Evolutionary conservation across 2,797 vertebrate genomes (phyloP), one percentile per base, ranked within the genome.

Genomic region (Poecilia wingei): DNA sequence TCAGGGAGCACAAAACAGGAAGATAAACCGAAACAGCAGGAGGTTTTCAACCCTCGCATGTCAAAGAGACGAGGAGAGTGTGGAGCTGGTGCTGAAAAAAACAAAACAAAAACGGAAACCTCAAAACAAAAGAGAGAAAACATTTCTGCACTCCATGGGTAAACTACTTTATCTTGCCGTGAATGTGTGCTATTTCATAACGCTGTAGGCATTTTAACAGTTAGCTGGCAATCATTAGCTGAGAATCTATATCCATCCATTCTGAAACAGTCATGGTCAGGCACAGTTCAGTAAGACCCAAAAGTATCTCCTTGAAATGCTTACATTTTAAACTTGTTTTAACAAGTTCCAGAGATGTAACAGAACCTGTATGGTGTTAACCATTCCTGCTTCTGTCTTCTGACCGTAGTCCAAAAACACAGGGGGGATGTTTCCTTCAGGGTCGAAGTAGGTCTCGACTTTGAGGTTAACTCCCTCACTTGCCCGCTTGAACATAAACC

Each of bases 41-140:
- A 76, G 70, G 12, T 80, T 77, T 64, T 64, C n/a, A 61, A 7
- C 4, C 6, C 18, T 74, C 14, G 25, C 36, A n/a, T 55, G 46
- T 77, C 74, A 72, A n/a, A 13, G 31, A 46, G 31, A 46, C 20
- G 6, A 25, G 33, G 61, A 45, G 41, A 45, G 41, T 45, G 10
- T 28, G 41, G 68, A 45, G 68, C 25, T 6, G 12, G 39, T 45
- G 41, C 66, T 28, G 55, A 14, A 59, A 31, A 57, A 59, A 57
- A 14, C 3, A 1, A 25, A 55, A n/a, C 53, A 10, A 41, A 66
- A 66, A 61, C 41, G 6, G 25, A 41, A n/a, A 68, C 36, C 64
- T 41, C 18, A 41, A 41, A 55, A 71, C 13, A 49, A 31, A 71
- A 18, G 51, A 18, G 36, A 14, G 43, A 8, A 28, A 49, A 72